Base-by-base conservation (phyloP, 2,797 vertebrate genomes). In the Botia kubotai region DNA sequence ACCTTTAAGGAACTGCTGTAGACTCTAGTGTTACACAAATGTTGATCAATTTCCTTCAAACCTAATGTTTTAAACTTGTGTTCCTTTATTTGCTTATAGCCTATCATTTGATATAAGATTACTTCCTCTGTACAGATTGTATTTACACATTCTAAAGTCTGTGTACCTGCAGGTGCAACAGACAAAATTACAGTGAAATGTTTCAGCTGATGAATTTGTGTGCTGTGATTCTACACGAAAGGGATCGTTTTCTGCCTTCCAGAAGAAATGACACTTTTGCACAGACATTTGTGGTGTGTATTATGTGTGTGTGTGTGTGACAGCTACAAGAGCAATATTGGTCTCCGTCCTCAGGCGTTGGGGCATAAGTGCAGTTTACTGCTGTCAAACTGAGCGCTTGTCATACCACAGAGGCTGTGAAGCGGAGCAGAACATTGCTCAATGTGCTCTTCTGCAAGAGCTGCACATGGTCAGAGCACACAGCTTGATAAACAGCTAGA, bases 381-480 rank as follows among this genome's bases (percentile, higher is more conserved):
- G 76, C 74, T 65, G 87, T 88, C 87, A 91, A 85, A 85, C 84
- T 50, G 76, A 89, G 83, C 83, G 87, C 52, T 91, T 91, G 87
- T 89, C 88, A 89, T 92, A 92, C 87, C 85, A 87, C 83, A 87
- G 89, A 84, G 33, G 3, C 82, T 81, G 88, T 87, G 88, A 88
- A 84, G 86, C 86, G 83, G 67, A 80, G 67, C 63, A 57, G 5
- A 75, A 83, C 81, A 87, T 92, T 92, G 85, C 90, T 89, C 89
- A 85, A 48, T 89, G 85, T 21, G 83, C 68, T 86, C 80, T 86
- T 80, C 79, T 75, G 85, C 85, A 91, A 87, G 89, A 84, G 85
- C 48, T 68, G 82, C 77, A 83, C 87, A 88, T 88, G 87, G 87
- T 89, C 87, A 88, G 36, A n/a, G 70, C 43, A 43, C 48, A 53